Evolutionary conservation across 2,888 invertebrate species (phyloP), one percentile per base, ranked within the genome.

Genomic region (Acrobasis repandana): DNA sequence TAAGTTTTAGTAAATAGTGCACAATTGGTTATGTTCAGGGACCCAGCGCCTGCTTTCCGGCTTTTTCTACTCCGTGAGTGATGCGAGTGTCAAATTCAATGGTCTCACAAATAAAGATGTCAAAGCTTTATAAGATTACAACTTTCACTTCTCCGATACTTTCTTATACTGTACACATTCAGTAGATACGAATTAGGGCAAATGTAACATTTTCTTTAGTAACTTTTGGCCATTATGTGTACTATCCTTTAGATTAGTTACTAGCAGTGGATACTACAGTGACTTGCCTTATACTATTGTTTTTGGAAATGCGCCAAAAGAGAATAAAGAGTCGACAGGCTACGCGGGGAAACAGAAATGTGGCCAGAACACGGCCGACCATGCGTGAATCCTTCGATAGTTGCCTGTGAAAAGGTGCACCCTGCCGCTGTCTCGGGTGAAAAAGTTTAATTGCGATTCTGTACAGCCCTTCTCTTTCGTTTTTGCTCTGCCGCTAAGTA

Each of bases 321-420:
- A 15, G 38, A 51, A 59, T 52, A 59, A 51, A 58, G 20, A 51
- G 38, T 1, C 10, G 20, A 3, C 14, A 59, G 43, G 6, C 18
- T 28, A 28, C 4, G 38, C 43, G 38, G 10, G n/a, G 46, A 58
- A 58, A 57, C 56, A 57, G 33, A 47, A 57, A 46, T 33, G n/a
- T 47, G 56, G 15, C 56, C 47, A 49, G 57, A 6, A 48, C 36
- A 34, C 57, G 34, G n/a, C 36, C 57, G 18, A 5, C 48, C 57
- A 58, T 58, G 57, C 57, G 57, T 58, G 49, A 58, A 58, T 49
- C 57, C 57, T 58, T 58, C 57, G 57, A 58, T 58, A 58, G 48
- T 33, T 33, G 11, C 6, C 28, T 14, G 3, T 11, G 14, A 28
- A 38, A 38, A 38, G 38, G 38, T 28, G 28, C 28, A 43, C 43